A percentile compares a stretch with the other conserved stretches of the same genome.
These are phyloP conservation scores for Oryzias celebensis DNA, from an alignment of 2,113 vertebrate species.

Conservation along the genomic window DNA sequence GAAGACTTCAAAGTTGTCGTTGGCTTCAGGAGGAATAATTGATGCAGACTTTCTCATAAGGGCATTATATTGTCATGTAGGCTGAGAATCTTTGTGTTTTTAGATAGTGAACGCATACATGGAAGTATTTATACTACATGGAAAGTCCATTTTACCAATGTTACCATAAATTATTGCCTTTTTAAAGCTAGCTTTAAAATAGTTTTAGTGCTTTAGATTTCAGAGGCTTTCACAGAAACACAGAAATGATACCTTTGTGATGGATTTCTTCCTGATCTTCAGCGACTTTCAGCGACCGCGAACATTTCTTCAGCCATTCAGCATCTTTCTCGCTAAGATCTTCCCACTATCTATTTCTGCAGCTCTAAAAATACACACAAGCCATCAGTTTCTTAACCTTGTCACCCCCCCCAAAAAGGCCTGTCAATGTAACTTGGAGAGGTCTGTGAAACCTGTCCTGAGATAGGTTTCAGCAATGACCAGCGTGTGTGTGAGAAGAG, in stretches of 20 bases:
- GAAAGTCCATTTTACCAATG: slow-evolving; percentile 71
- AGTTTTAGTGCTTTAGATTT: slow-evolving; percentile 62
- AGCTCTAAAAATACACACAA: slow-evolving; percentile 72
- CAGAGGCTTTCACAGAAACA: slow-evolving; percentile 57
- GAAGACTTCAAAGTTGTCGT: slow-evolving; percentile 26
- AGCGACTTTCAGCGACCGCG: slow-evolving; percentile 63
- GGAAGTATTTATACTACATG: slow-evolving; percentile 69
- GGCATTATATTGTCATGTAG: slow-evolving; percentile 38
- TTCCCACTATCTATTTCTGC: slow-evolving; percentile 51
- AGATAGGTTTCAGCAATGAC: slow-evolving; percentile 61
- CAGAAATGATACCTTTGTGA: slow-evolving; percentile 60
- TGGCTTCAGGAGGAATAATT: slow-evolving; percentile 25
- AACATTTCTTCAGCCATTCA: slow-evolving; percentile 62
- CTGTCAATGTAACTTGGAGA: slow-evolving; percentile 33
- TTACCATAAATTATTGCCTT: slow-evolving; percentile 69
- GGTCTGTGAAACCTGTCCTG: slow-evolving; percentile 48
- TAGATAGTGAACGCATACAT: slow-evolving; percentile 27
- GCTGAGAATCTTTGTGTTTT: slow-evolving; percentile 37
- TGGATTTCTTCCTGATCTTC: slow-evolving; percentile 66
- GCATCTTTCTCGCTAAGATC: slow-evolving; percentile 27
- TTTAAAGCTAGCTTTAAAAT: slow-evolving; percentile 53
- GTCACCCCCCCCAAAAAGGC: slow-evolving; percentile 14
- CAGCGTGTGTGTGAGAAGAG: slow-evolving; percentile 8
- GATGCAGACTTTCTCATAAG: slow-evolving; percentile 21
- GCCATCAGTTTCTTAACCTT: slow-evolving; percentile 54